Base-by-base conservation (phyloP, 1,140 invertebrate genomes). In the Temnothorax curvispinosus region DNA sequence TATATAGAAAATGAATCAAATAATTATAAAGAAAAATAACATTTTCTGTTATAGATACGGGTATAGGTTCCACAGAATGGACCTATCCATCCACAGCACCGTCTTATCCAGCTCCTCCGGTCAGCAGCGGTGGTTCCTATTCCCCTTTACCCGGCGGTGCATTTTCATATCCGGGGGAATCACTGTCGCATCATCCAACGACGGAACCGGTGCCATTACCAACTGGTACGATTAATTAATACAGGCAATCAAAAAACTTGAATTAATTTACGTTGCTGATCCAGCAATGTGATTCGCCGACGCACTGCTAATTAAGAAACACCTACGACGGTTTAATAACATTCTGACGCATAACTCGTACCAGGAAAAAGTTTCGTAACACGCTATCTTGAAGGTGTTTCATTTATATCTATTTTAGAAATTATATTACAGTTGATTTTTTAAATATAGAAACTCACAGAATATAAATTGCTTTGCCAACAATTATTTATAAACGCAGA, bases 111-210 rank as follows among this genome's bases (percentile, higher is more conserved):
- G 93, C 93, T 50, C 93, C 93, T 81, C 92, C 94, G 56, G 92
- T 93, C 71, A 94, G 93, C 54, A 93, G 91, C 86, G 92, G 94
- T 64, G 94, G 94, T 71, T 94, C 94, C 5, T 95, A 95, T 76
- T 95, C 95, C 4, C 95, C 95, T 35, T 90, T 95, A 80, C 95
- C 95, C 69, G 95, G 92, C 27, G 94, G 94, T 52, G 94, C 94
- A 27, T 95, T 95, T 90, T 94, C 95, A 58, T 95, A 95, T 88
- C 94, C 94, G 8, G 93, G 94, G 1, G 95, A 95, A 88, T 92
- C 95, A 0, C 88, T 95, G 15, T 91, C 94, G 18, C 95, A 95
- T 89, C 95, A 95, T 87, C 93, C 95, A 11, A 94, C 92, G 71
- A 94, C 94, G 13, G 95, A 95, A 81, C 94, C 95, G 1, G 94